Evolutionary conservation across 2,113 vertebrate genomes (phyloP), one percentile per base, ranked within the genome.

Genomic region (Acrocephalus kingi): DNA sequence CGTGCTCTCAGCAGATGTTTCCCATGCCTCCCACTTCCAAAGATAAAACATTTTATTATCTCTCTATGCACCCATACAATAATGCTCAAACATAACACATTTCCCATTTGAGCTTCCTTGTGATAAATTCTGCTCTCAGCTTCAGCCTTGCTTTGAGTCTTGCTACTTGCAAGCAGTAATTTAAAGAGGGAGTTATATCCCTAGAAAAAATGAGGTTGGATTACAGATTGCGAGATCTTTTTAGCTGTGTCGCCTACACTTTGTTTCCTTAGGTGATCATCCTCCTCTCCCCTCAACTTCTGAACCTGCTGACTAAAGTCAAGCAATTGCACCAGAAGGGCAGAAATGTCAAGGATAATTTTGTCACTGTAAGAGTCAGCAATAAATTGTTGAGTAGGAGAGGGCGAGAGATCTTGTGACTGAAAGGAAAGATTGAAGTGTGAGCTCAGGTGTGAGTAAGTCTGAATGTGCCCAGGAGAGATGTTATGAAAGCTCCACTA

Each of bases 391-490:
- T 76, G 85, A 88, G 90, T 80, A 73, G 85, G 78, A 77, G 55
- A 74, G 67, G 87, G 66, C 15, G 64, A 80, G 84, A 89, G 56
- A 85, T 54, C 95, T 94, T 88, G 68, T 94, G 90, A 88, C 92
- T 62, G 90, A 80, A 90, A 91, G 87, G 93, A 85, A 96, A 95
- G 88, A 62, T 2, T 93, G 88, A 96, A 94, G 82, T 54, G 59
- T 80, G 82, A 92, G 71, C 86, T 92, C 67, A 93, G 83, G 75
- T 30, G 0, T 90, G 85, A 93, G 88, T 69, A 69, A 61, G 82
- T 39, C 90, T 96, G 94, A 94, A 21, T 52, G n/a, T 73, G 55
- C 95, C 92, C 94, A 71, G 43, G 90, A 90, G 90, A 88, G 67
- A 86, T 12, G 46, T 90, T 93, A 86, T 35, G 83, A 96, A 96